Conservation (phyloP, 2,888 invertebrate species). For the Selenia dentaria region DNA sequence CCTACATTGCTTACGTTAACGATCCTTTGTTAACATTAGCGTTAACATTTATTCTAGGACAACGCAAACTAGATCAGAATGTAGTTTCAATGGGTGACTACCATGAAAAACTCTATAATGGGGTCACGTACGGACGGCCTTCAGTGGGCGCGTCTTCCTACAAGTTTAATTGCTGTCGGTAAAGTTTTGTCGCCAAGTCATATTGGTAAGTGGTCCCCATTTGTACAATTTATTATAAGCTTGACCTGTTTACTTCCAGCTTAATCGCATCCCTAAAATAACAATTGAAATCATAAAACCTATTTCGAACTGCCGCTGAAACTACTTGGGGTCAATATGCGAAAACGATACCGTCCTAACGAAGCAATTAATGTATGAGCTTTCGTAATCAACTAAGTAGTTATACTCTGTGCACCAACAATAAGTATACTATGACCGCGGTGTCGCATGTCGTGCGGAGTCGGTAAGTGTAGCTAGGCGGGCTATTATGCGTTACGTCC, state of each 20-base stretch:
- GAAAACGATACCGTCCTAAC: constrained; percentile 1
- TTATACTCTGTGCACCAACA: constrained; percentile 28
- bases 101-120: constrained; percentile 51
- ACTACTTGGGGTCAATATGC: background rate
- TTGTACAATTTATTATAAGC: constrained; percentile 16
- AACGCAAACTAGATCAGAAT: constrained; percentile 27
- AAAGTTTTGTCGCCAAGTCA: constrained; percentile 28
- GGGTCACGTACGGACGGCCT: constrained; percentile 58
- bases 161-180: constrained; percentile 38
- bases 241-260: constrained; percentile 20
- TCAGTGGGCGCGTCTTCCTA: constrained; percentile 40
- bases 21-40: constrained; percentile 45
- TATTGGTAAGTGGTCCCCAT: constrained; percentile 15
- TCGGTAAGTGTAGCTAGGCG: constrained; percentile 32
- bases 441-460: constrained; percentile 19
- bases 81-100: constrained; percentile 39
- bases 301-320: background rate
- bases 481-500: constrained; percentile 39
- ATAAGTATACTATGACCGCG: no score
- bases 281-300: no score
- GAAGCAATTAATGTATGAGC: constrained; percentile 23
- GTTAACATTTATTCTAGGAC: constrained; percentile 42
- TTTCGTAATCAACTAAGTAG: constrained; percentile 34
- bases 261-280: no score
- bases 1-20: constrained; percentile 21